Percentiles rank a stretch among this genome's conserved stretches.
Evolutionary conservation across 2,113 vertebrate genomes (phyloP).

Genomic region (Paradoxurus hermaphroditus): DNA sequence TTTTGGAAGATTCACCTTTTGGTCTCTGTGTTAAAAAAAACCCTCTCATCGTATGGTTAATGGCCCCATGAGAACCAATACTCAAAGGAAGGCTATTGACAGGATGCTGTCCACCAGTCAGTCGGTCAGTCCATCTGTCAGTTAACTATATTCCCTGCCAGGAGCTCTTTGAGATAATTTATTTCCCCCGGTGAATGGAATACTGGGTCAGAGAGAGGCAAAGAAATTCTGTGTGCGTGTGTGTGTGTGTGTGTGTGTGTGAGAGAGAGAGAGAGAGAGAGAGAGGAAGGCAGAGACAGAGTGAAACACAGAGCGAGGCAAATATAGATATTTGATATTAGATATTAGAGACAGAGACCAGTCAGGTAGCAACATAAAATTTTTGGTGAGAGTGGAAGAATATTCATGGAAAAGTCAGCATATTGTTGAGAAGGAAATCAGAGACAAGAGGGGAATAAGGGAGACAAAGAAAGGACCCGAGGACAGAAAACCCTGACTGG

Average conservation of each 20-base stretch:
- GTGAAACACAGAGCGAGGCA: not conserved
- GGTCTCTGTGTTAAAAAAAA: not conserved
- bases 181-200: not conserved
- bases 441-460: not conserved
- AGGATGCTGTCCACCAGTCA: not conserved
- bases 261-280: not conserved
- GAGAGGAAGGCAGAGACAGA: not conserved
- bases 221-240: not conserved
- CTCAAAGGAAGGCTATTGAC: not conserved
- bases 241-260: not conserved
- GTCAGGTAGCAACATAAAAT: not conserved
- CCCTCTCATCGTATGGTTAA: not conserved
- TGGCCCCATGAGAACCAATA: not conserved
- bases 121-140: not conserved
- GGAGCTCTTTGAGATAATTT: not conserved
- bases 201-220: not conserved
- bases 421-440: not conserved
- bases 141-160: not conserved
- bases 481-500: not conserved
- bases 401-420: not conserved
- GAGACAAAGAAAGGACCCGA: not conserved
- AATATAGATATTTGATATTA: not conserved
- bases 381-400: not conserved
- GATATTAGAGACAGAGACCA: not conserved
- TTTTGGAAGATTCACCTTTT: constrained; percentile 25